Conservation (phyloP, 2,888 invertebrate genomes). For the Meteorus colon region DNA sequence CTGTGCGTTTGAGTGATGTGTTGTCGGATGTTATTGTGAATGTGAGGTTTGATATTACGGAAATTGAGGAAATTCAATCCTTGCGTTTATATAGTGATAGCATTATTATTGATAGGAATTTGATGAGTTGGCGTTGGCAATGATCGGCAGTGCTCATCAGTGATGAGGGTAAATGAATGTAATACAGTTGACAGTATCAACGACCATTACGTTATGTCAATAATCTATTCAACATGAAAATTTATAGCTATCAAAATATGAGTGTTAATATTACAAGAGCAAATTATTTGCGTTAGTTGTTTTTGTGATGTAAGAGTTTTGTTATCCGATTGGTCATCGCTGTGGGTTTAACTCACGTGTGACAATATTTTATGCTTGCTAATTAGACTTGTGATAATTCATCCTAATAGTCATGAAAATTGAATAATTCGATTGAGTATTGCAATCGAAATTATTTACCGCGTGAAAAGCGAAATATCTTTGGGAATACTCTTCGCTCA, state of each 20-base stretch:
- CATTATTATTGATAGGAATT: not conserved
- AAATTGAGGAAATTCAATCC: constrained; percentile 31
- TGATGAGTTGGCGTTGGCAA: not conserved
- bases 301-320: not conserved
- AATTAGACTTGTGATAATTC: not conserved
- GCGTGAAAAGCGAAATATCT: constrained; percentile 19
- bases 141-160: not conserved
- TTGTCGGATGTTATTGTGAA: constrained; percentile 14
- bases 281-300: not conserved
- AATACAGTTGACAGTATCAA: not conserved
- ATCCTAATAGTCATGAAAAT: constrained; percentile 9
- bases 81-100: not conserved
- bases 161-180: not conserved
- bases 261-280: too few relatives aligned
- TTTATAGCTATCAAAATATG: not conserved
- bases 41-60: constrained; percentile 17
- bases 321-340: too few relatives aligned
- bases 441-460: constrained; percentile 23
- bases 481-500: not conserved
- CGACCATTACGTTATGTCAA: not conserved
- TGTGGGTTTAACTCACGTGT: too few relatives aligned
- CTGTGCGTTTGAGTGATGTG: constrained; percentile 6
- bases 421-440: constrained; percentile 26
- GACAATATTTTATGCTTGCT: not conserved
- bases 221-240: not conserved